phyloP scores from a whole-genome alignment of 2,888 invertebrate species.

The Thymelicus lineola region DNA sequence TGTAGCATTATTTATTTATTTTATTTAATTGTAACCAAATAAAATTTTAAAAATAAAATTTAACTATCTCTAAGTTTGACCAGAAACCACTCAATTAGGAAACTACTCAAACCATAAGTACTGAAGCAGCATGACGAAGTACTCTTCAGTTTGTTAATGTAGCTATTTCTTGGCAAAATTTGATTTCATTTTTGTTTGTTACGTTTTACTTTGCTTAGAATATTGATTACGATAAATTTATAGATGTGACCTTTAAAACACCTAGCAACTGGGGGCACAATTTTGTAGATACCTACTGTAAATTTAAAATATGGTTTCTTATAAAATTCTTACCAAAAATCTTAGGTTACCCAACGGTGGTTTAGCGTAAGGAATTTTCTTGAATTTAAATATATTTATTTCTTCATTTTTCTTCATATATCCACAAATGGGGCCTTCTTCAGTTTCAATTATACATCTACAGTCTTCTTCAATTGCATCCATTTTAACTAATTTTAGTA shows the following conservation, averaged over 20 bases:
- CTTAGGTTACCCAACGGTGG: conserved; percentile 68
- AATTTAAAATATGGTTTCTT: background rate
- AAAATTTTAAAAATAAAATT: no score
- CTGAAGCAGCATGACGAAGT: no score
- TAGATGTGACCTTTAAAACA: background rate
- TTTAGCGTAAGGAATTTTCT: conserved; percentile 72
- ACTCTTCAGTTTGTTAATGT: no score
- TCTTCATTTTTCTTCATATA: conserved; percentile 56
- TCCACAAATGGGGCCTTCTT: conserved; percentile 68
- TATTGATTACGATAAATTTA: background rate
- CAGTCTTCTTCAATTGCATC: conserved; percentile 33
- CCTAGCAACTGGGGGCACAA: no score
- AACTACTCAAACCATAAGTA: no score
- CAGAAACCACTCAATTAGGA: no score
- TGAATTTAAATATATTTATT: conserved; percentile 64
- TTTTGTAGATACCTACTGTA: background rate
- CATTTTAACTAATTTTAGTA: conserved; percentile 14
- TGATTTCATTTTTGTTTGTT: no score
- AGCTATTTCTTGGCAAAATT: no score
- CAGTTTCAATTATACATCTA: conserved; percentile 52
- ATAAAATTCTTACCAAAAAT: conserved; percentile 63
- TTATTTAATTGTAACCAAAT: no score
- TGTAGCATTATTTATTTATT: no score
- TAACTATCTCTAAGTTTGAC: no score
- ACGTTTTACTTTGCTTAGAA: no score